A percentile compares a stretch with the other conserved stretches of the same genome.
These are phyloP conservation scores for Lepidotrigona ventralis DNA, from an alignment of 1,140 invertebrate genomes.

Conservation along the genomic window DNA sequence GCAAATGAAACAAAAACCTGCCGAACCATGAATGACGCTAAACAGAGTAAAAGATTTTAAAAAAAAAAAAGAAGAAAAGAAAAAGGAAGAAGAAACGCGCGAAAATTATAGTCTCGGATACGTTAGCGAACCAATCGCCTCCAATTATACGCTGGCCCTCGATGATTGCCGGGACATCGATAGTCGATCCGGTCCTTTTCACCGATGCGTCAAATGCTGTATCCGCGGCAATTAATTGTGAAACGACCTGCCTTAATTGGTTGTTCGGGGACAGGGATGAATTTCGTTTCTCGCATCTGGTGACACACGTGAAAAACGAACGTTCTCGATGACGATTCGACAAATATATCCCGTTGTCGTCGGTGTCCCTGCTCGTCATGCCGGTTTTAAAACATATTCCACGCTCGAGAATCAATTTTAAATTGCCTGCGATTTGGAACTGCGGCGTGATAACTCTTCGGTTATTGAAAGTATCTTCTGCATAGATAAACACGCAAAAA, in stretches of 20 bases:
- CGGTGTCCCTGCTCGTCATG: background rate
- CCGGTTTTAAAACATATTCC: background rate
- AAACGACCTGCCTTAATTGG: slow-evolving; percentile 37
- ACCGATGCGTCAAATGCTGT: slow-evolving; percentile 21
- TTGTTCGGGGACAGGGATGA: background rate
- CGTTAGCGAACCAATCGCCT: background rate
- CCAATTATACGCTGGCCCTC: slow-evolving; percentile 13
- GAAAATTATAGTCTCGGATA: slow-evolving; percentile 8
- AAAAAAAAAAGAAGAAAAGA: background rate
- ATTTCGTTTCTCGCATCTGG: background rate
- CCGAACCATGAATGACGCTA: no score
- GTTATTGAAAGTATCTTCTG: no score
- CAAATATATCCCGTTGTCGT: background rate
- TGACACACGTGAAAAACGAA: background rate
- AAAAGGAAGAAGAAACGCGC: background rate
- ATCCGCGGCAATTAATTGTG: slow-evolving; percentile 41
- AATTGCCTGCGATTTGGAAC: background rate
- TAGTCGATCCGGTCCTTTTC: background rate
- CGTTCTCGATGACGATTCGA: background rate
- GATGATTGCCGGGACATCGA: slow-evolving; percentile 7
- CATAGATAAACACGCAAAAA: background rate
- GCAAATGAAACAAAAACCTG: background rate
- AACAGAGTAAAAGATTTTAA: background rate
- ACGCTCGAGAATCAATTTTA: background rate
- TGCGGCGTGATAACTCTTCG: no score